Evolutionary conservation across 1,140 invertebrate species (phyloP).

Genomic region (Dreissena rostriformis): DNA sequence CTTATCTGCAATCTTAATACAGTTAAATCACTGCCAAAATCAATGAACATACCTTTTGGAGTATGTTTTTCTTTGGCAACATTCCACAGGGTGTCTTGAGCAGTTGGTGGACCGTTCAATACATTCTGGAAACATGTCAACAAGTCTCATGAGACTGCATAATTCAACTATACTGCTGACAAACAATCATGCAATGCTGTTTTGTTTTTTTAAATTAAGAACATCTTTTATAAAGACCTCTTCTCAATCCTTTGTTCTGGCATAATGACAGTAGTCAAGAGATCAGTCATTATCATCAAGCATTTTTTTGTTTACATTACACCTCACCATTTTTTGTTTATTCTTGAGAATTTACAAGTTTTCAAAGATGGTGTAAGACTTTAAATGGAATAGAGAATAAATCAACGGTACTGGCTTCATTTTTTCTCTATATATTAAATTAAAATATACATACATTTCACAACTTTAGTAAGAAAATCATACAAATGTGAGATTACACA

Average conservation of each 20-base stretch:
- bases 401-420: conserved; percentile 11
- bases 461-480: background rate
- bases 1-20: background rate
- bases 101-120: conserved; percentile 73
- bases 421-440: background rate
- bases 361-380: too few species aligned
- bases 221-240: too few species aligned
- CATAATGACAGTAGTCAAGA: too few species aligned
- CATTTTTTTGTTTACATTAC: too few species aligned
- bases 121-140: conserved; percentile 68
- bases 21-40: background rate
- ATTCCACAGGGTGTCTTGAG: conserved; percentile 78
- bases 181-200: too few species aligned
- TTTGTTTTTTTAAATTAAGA: too few species aligned
- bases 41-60: conserved; percentile 73
- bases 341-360: too few species aligned
- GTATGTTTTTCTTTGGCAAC: conserved; percentile 80
- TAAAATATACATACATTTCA: background rate
- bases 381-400: background rate
- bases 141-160: too few species aligned
- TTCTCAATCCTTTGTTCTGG: too few species aligned
- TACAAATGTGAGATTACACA: conserved; percentile 1
- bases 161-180: too few species aligned
- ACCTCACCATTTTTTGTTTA: too few species aligned
- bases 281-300: too few species aligned